Evolutionary conservation across 2,113 vertebrate genomes (phyloP).

Genomic region (Callithrix jacchus): DNA sequence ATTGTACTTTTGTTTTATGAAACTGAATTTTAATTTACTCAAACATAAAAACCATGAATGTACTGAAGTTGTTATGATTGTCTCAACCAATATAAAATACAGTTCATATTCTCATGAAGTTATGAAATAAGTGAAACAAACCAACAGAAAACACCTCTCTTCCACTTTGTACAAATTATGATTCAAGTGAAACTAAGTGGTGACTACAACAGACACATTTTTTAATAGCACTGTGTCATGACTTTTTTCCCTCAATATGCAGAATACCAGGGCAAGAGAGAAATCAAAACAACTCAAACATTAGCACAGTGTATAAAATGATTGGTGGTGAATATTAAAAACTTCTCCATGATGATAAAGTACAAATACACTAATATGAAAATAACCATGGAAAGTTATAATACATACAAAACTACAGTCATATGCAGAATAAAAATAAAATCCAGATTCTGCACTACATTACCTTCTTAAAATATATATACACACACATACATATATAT

Average conservation of each 20-base stretch:
- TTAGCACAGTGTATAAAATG: not conserved
- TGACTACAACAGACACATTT: constrained; percentile 4
- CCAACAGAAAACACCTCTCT: constrained; percentile 4
- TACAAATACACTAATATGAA: not conserved
- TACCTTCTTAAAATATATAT: not conserved
- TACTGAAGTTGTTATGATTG: not conserved
- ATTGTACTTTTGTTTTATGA: constrained; percentile 40
- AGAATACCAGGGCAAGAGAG: constrained; percentile 7
- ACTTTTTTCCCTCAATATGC: not conserved
- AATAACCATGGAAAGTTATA: not conserved
- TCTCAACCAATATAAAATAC: not conserved
- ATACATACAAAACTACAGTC: not conserved
- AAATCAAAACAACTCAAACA: constrained; percentile 24
- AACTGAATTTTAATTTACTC: constrained; percentile 39
- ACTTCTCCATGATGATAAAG: not conserved
- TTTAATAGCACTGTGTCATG: not conserved
- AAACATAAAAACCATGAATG: not conserved
- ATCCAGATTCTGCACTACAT: not conserved
- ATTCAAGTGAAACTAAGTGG: constrained; percentile 9
- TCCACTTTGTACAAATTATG: constrained; percentile 10
- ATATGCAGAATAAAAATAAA: not conserved
- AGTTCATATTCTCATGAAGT: not conserved
- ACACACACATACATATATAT: no score
- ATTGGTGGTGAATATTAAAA: not conserved
- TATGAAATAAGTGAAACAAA: constrained; percentile 20